phyloP scores from a whole-genome alignment of 2,113 vertebrate genomes.

The Panthera tigris region DNA sequence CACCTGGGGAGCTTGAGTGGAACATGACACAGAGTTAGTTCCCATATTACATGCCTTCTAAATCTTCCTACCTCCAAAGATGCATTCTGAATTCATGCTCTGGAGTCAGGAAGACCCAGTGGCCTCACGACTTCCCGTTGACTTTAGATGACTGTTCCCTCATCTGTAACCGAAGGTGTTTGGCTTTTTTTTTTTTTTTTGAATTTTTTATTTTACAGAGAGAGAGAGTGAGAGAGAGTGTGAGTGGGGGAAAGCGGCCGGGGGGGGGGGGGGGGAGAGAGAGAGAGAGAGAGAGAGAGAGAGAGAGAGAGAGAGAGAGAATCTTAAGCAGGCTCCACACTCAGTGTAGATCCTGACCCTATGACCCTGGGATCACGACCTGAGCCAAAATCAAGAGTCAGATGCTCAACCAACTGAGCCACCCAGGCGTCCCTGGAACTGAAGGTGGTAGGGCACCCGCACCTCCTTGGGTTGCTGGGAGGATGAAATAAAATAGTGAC shows the following conservation, averaged over 20 bases:
- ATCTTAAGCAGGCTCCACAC: too few relatives aligned
- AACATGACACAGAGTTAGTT: background rate
- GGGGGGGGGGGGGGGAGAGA: accelerated
- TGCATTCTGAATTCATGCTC: background rate
- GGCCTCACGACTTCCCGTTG: background rate
- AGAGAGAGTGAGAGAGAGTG: too few relatives aligned
- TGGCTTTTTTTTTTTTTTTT: too few relatives aligned
- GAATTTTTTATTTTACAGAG: too few relatives aligned
- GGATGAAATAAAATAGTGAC: background rate
- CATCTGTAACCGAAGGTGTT: background rate
- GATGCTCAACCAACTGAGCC: too few relatives aligned
- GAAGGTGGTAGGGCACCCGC: background rate
- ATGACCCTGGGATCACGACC: too few relatives aligned
- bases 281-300: too few relatives aligned
- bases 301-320: too few relatives aligned
- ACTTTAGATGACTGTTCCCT: background rate
- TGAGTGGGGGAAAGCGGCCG: too few relatives aligned
- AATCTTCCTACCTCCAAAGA: background rate
- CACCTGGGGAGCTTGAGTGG: background rate
- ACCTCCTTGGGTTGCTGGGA: background rate
- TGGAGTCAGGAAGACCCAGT: background rate
- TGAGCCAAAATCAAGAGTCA: too few relatives aligned
- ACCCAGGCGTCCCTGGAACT: background rate
- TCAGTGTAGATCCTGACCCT: too few relatives aligned
- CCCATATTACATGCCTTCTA: background rate